Evolutionary conservation across 2,888 invertebrate species (phyloP), one percentile per base, ranked within the genome.

Genomic region (Ceramica pisi): DNA sequence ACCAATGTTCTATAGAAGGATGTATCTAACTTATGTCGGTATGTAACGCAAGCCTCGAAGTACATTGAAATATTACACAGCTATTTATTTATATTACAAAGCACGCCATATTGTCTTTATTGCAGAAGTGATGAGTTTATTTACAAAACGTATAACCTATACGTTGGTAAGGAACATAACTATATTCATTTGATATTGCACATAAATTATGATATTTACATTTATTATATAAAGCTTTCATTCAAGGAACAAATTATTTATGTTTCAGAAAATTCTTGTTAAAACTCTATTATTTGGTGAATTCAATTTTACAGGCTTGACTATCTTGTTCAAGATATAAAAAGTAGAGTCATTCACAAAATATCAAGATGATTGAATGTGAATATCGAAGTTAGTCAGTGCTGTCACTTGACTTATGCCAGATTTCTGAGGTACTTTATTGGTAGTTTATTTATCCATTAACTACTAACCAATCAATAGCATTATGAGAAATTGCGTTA

Each of bases 41-140:
- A 75, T 61, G 12, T 73, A 80, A 74, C 77, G 48, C 51, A 83
- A 83, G 76, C 71, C 71, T 79, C 38, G 63, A 51, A 85, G 46
- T 77, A 75, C 65, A 65, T 81, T 70, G 51, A 74, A 65, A 71
- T 79, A 81, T 82, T 82, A 85, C 80, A 86, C 83, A 88, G 70
- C 85, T 88, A 90, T 86, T 84, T 86, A 86, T 86, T 89, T 90
- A 90, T 89, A 85, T 86, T 92, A 92, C 91, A 94, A 94, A 95
- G 93, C 94, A 94, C 93, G 85, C 88, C 88, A 90, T 94, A 94
- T 95, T 95, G 94, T 94, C 95, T 90, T 93, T 92, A 90, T 92
- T 93, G 89, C 90, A 90, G 89, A 89, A 79, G 73, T 87, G 71
- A 78, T 61, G 71, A 78, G 50, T 73, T 71, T 86, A 84, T 85